Percentiles rank a stretch among this genome's conserved stretches.
phyloP scores from a whole-genome alignment of 2,888 invertebrate species.

The Poecilobothrus nobilitatus region DNA sequence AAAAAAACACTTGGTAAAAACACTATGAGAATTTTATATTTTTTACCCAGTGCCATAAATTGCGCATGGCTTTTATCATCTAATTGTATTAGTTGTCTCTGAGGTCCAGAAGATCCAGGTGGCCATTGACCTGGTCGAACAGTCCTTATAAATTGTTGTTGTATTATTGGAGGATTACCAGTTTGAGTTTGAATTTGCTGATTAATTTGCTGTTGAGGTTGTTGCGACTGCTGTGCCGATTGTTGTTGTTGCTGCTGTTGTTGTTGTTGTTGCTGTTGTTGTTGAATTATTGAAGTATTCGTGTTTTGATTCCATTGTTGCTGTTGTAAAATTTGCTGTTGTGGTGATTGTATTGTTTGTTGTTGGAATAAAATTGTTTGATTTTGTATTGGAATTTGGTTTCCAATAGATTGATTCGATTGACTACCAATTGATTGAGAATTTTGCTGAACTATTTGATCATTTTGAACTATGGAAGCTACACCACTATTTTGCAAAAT shows the following conservation, averaged over 20 bases:
- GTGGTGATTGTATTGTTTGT: conserved; percentile 36
- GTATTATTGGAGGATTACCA: conserved; percentile 33
- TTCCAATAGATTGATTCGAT: conserved; percentile 34
- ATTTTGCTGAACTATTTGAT: conserved; percentile 37
- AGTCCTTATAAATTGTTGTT: conserved; percentile 30
- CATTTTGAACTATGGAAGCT: conserved; percentile 43
- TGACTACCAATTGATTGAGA: conserved; percentile 24
- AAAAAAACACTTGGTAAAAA: neutral
- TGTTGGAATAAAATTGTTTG: conserved; percentile 42
- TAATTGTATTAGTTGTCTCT: conserved; percentile 66
- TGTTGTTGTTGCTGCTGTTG: conserved; percentile 21
- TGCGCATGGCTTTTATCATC: conserved; percentile 78
- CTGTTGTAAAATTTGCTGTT: conserved; percentile 33
- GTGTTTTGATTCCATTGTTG: conserved; percentile 46
- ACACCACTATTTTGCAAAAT: conserved; percentile 33
- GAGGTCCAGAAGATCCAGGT: conserved; percentile 34
- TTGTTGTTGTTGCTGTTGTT: conserved; percentile 24
- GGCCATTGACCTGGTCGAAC: conserved; percentile 31
- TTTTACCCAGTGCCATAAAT: conserved; percentile 56
- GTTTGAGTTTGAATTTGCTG: conserved; percentile 41
- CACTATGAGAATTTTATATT: no score
- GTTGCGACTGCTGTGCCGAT: conserved; percentile 45
- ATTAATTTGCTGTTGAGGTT: conserved; percentile 53
- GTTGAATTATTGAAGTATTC: conserved; percentile 29
- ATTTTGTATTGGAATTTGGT: conserved; percentile 34